A percentile compares a stretch with the other conserved stretches of the same genome.
Conservation (phyloP, 2,888 invertebrate genomes). For the Ferrisia virgata region DNA sequence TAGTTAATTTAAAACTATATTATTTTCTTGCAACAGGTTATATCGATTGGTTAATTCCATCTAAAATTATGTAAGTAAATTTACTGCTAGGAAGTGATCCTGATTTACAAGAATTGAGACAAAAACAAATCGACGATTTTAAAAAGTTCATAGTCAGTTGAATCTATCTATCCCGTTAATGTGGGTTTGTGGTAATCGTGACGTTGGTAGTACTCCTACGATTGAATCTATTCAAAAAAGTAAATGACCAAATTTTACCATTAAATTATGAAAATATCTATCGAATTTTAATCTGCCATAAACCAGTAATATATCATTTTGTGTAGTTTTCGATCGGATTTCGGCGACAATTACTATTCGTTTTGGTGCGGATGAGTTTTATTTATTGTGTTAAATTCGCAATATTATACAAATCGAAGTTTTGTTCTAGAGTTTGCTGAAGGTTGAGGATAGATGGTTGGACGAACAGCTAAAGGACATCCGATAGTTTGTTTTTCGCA, state of each 20-base stretch:
- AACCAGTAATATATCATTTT: neutral
- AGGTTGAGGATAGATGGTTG: slow-evolving; percentile 55
- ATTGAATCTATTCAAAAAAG: slow-evolving; percentile 51
- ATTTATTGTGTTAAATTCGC: slow-evolving; percentile 57
- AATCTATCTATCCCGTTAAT: slow-evolving; percentile 55
- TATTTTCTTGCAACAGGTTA: neutral
- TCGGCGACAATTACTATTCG: slow-evolving; percentile 57
- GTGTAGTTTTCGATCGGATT: slow-evolving; percentile 51
- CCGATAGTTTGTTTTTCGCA: slow-evolving; percentile 55
- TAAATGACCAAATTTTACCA: too few species aligned
- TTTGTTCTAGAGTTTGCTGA: slow-evolving; percentile 51
- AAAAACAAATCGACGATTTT: slow-evolving; percentile 55
- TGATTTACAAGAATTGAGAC: slow-evolving; percentile 49
- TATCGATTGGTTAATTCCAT: too few species aligned
- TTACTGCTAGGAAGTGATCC: neutral
- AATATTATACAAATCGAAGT: slow-evolving; percentile 51
- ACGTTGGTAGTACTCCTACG: slow-evolving; percentile 56
- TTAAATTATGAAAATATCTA: too few species aligned
- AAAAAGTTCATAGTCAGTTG: slow-evolving; percentile 52
- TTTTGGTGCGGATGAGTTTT: slow-evolving; percentile 57
- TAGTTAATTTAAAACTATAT: slow-evolving; percentile 49
- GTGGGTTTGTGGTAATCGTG: slow-evolving; percentile 59
- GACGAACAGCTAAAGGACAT: slow-evolving; percentile 52
- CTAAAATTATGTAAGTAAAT: too few species aligned
- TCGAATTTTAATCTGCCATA: neutral